Conservation (phyloP, 2,797 vertebrate species). For the Enteromius viviparus region DNA sequence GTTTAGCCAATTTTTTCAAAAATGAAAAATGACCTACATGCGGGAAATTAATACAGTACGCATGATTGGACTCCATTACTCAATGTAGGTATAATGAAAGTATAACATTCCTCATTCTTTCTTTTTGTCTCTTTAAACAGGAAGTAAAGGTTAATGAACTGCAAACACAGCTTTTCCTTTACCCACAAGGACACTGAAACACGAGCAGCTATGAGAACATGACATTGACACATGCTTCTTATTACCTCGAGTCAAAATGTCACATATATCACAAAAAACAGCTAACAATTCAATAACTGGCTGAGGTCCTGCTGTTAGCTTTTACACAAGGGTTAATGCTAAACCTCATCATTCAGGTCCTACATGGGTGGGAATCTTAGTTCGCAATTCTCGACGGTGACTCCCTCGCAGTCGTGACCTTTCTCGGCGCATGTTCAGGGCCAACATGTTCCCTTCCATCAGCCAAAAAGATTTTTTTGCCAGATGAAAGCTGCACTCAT, state of each 20-base stretch:
- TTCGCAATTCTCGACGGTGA: slow-evolving; percentile 21
- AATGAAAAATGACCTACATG: background rate
- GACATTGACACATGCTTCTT: slow-evolving; percentile 47
- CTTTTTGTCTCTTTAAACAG: slow-evolving; percentile 2
- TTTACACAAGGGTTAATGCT: slow-evolving; percentile 22
- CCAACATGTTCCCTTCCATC: slow-evolving; percentile 40
- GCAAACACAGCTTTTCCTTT: slow-evolving; percentile 26
- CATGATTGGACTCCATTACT: background rate
- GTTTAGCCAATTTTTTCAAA: background rate
- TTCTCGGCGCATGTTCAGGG: slow-evolving; percentile 30
- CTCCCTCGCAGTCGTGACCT: slow-evolving; percentile 47
- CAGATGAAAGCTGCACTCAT: slow-evolving; percentile 15
- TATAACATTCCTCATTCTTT: background rate
- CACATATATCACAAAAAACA: slow-evolving; percentile 30
- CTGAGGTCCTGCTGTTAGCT: slow-evolving; percentile 21
- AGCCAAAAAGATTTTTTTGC: slow-evolving; percentile 1
- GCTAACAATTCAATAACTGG: slow-evolving; percentile 18
- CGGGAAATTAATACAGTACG: background rate
- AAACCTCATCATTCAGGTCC: slow-evolving; percentile 37
- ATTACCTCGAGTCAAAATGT: slow-evolving; percentile 35
- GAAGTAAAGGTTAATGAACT: slow-evolving; percentile 33
- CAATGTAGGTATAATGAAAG: slow-evolving; percentile 19
- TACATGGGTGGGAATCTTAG: slow-evolving; percentile 42
- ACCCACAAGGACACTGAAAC: slow-evolving; percentile 31
- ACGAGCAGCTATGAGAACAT: slow-evolving; percentile 35